Evolutionary conservation across 2,797 vertebrate genomes (phyloP), one percentile per base, ranked within the genome.

Genomic region (Coccyzus lansbergi): DNA sequence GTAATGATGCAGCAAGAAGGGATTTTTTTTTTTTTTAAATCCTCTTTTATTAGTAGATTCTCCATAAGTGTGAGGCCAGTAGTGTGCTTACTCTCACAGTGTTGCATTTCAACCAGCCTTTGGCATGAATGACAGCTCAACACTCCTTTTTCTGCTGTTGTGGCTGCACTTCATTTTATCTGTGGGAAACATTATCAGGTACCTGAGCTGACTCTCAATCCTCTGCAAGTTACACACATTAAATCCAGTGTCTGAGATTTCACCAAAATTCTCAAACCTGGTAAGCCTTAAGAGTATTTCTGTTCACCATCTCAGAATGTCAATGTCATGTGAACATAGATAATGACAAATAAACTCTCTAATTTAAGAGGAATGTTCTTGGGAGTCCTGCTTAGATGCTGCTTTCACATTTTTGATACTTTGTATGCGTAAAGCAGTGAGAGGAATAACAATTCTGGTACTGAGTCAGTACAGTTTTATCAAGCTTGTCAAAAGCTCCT

Each of bases 161-260:
- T 71, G 62, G 34, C 51, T 93, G 59, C 62, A 34, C 38, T 86
- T 91, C 55, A 68, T 48, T 91, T 78, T 72, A 62, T 31, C 76
- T 86, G 38, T 70, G 34, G 26, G 70, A 85, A 76, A 56, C 63
- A 60, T 38, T 15, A 67, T 44, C 56, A 53, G 40, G 4, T 52
- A 64, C 52, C 87, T 97, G 87, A 93, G 51, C 63, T 58, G 74
- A 79, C 44, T 94, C 36, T 67, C 77, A 91, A 63, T 59, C 22
- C 17, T 26, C 29, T 86, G 40, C 21, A 59, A 76, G 36, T 49
- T 59, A 26, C 59, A 62, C 19, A 6, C 19, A 40, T 68, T 75
- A 75, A 87, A 91, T 53, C 55, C 49, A 38, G 56, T 19, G 28
- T 8, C 42, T 78, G 26, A 83, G 25, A 59, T 20, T 19, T 29